Evolutionary conservation across 64 coral and sea anemone species (phyloP).

Genomic region (Montipora capricornis): DNA sequence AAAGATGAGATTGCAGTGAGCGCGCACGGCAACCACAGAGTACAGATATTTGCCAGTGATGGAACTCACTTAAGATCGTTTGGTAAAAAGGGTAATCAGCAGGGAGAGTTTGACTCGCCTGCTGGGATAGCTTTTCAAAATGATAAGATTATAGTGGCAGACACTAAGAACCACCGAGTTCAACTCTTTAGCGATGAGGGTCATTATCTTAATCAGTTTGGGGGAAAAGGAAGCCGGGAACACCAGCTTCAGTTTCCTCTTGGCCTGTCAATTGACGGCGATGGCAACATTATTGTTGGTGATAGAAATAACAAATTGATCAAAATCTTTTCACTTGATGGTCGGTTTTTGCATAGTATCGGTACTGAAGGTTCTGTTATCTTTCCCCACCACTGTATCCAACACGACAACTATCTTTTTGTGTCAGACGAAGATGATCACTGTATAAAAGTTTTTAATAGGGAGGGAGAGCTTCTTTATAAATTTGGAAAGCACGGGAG

Average conservation of each 20-base stretch:
- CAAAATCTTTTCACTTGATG: slow-evolving; percentile 44
- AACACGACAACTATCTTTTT: slow-evolving; percentile 17
- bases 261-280: background rate
- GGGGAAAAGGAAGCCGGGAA: background rate
- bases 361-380: background rate
- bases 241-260: background rate
- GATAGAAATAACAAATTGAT: too few relatives aligned
- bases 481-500: slow-evolving; percentile 38
- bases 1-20: slow-evolving; percentile 41
- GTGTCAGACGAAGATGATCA: slow-evolving; percentile 23
- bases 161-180: too few relatives aligned
- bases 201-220: background rate
- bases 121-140: too few relatives aligned
- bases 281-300: slow-evolving; percentile 48
- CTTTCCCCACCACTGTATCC: slow-evolving; percentile 14
- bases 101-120: too few relatives aligned
- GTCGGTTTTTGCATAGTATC: slow-evolving; percentile 1
- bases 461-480: slow-evolving; percentile 3
- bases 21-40: slow-evolving; percentile 1
- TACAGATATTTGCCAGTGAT: slow-evolving; percentile 1
- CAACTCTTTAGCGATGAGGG: background rate
- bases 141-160: too few relatives aligned
- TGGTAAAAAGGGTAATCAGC: background rate
- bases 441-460: slow-evolving; percentile 53
- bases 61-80: slow-evolving; percentile 8